These are phyloP conservation scores for Babylonia areolata DNA, from an alignment of 1,140 invertebrate genomes.

Conservation along the genomic window DNA sequence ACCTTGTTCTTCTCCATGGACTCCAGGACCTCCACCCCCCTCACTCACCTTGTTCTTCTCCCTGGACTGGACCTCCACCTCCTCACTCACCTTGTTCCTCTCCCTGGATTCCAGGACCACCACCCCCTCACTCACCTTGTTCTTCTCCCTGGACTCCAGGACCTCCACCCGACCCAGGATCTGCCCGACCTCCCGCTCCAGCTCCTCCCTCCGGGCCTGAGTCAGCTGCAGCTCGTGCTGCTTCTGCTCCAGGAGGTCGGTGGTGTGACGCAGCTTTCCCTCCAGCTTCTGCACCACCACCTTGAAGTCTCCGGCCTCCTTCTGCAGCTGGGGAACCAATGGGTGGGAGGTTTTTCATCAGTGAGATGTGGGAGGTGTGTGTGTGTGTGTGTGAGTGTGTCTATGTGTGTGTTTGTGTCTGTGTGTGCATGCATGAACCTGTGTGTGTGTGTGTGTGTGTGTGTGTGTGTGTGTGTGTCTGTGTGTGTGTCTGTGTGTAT, in stretches of 20 bases:
- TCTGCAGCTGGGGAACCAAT: conserved; percentile 69
- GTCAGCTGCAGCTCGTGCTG: conserved; percentile 62
- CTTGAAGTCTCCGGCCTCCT: conserved; percentile 67
- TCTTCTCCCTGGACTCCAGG: conserved; percentile 63
- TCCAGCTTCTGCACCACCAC: conserved; percentile 62
- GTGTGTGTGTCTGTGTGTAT: too few relatives aligned
- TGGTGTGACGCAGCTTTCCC: conserved; percentile 57
- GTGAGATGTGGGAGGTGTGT: too few relatives aligned
- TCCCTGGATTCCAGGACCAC: conserved; percentile 30
- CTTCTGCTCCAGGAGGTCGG: conserved; percentile 54
- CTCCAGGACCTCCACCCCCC: conserved; percentile 62
- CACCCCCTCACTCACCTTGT: conserved; percentile 57
- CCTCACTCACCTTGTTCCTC: too few relatives aligned
- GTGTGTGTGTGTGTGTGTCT: too few relatives aligned
- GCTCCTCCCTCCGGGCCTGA: conserved; percentile 58
- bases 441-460: too few relatives aligned
- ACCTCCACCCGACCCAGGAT: conserved; percentile 60
- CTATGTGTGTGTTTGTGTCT: too few relatives aligned
- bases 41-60: too few relatives aligned
- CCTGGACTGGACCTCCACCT: too few relatives aligned
- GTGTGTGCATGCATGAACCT: too few relatives aligned
- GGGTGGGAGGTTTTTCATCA: too few relatives aligned
- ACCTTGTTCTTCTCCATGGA: conserved; percentile 68
- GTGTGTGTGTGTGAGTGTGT: too few relatives aligned
- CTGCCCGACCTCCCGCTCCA: conserved; percentile 60